Evolutionary conservation across 2,797 vertebrate species (phyloP).

Genomic region (Spinus olivaceus): DNA sequence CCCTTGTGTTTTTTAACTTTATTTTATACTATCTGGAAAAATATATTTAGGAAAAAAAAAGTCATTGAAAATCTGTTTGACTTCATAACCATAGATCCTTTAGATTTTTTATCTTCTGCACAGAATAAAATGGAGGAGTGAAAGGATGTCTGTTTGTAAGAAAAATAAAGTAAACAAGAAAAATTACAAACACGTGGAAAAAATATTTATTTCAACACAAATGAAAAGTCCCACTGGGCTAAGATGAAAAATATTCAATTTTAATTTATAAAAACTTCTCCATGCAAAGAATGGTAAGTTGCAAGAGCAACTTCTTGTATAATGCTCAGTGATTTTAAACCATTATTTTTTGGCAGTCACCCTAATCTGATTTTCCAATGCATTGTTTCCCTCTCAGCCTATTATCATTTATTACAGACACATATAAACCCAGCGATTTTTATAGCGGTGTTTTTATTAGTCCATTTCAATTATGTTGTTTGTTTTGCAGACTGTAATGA

Average conservation of each 20-base stretch:
- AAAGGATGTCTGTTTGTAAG: neutral
- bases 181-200: neutral
- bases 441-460: conserved; percentile 31
- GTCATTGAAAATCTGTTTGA: neutral
- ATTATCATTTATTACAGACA: conserved; percentile 27
- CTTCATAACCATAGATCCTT: neutral
- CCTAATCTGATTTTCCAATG: conserved; percentile 53
- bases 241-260: neutral
- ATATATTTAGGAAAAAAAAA: neutral
- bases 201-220: neutral
- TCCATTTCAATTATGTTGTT: conserved; percentile 11
- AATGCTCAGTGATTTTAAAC: neutral
- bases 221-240: neutral
- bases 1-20: neutral
- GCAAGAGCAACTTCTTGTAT: neutral
- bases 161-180: neutral
- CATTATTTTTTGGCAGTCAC: conserved; percentile 24
- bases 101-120: neutral
- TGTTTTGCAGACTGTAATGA: conserved; percentile 32
- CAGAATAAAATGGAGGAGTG: neutral
- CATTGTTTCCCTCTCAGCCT: conserved; percentile 23
- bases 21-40: neutral
- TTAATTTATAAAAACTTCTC: neutral
- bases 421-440: conserved; percentile 29
- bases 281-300: neutral